A percentile compares a stretch with the other conserved stretches of the same genome.
These are phyloP conservation scores for Lasioglossum albipes DNA, from an alignment of 1,140 invertebrate genomes.

Conservation along the genomic window DNA sequence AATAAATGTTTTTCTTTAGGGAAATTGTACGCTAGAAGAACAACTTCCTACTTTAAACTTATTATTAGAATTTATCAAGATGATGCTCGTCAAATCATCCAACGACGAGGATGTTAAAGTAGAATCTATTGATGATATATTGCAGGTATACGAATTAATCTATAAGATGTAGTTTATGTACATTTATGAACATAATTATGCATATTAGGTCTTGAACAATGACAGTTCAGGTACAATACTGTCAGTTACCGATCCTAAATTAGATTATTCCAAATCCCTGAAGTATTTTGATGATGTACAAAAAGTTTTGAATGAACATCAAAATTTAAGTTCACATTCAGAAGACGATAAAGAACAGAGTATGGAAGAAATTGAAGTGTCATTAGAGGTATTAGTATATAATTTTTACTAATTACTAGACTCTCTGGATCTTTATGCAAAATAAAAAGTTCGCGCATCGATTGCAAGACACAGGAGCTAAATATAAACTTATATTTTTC, in stretches of 20 bases:
- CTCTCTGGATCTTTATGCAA: too few species aligned
- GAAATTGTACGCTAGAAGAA: slow-evolving; percentile 50
- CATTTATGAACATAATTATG: neutral
- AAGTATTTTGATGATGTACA: slow-evolving; percentile 45
- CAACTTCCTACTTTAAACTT: slow-evolving; percentile 48
- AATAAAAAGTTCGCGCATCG: too few species aligned
- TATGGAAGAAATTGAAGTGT: neutral
- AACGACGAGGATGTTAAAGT: neutral
- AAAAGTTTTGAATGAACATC: slow-evolving; percentile 1
- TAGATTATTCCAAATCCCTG: slow-evolving; percentile 43
- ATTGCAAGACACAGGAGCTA: too few species aligned
- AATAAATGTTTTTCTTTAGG: slow-evolving; percentile 36
- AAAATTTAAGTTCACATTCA: neutral
- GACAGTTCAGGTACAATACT: neutral
- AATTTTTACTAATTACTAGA: neutral
- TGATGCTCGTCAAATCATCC: slow-evolving; percentile 33
- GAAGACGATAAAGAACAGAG: neutral
- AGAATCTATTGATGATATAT: slow-evolving; percentile 24
- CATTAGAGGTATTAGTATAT: neutral
- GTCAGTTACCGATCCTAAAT: slow-evolving; percentile 16
- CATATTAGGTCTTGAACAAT: slow-evolving; percentile 18
- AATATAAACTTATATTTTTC: too few species aligned
- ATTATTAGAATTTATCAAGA: slow-evolving; percentile 55
- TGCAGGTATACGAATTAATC: slow-evolving; percentile 36
- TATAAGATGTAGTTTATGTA: neutral